These are phyloP conservation scores for Australoheros scitulus DNA, from an alignment of 2,113 vertebrate genomes.

Conservation along the genomic window DNA sequence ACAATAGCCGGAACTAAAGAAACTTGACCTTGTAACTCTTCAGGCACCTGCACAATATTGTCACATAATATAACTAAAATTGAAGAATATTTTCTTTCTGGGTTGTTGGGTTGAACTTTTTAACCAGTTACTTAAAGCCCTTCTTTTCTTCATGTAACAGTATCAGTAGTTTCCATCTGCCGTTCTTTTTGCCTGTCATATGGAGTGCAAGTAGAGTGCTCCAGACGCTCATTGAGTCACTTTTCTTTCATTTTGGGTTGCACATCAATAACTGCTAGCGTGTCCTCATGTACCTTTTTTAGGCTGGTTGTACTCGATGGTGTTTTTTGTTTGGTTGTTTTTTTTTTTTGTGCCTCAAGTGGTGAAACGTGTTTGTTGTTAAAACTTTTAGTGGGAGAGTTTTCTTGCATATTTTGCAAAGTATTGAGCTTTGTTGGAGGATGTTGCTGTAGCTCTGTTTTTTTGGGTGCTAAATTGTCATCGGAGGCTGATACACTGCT, in stretches of 20 bases:
- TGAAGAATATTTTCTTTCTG: not conserved
- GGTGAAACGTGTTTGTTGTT: not conserved
- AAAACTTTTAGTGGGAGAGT: not conserved
- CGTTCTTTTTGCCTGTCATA: not conserved
- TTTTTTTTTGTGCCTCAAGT: not conserved
- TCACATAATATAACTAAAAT: accelerated
- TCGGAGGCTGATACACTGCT: not conserved
- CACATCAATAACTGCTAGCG: not conserved
- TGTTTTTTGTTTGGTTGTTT: not conserved
- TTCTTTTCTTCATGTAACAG: not conserved
- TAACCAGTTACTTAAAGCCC: not conserved
- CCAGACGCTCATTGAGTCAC: too few relatives aligned
- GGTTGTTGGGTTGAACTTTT: not conserved
- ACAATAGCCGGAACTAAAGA: not conserved
- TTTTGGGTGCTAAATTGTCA: not conserved
- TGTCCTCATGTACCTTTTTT: not conserved
- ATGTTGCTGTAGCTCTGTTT: not conserved
- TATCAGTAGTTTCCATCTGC: not conserved
- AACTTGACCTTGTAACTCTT: not conserved
- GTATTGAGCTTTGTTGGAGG: not conserved
- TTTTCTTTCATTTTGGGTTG: not conserved
- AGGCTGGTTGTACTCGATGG: not conserved
- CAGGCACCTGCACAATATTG: not conserved
- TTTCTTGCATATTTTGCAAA: slow-evolving; percentile 3
- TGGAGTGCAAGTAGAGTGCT: accelerated